Percentiles rank a stretch among this genome's conserved stretches.
These are phyloP conservation scores for Drosophila sechellia DNA, from an alignment of 1,140 invertebrate genomes.

Conservation along the genomic window DNA sequence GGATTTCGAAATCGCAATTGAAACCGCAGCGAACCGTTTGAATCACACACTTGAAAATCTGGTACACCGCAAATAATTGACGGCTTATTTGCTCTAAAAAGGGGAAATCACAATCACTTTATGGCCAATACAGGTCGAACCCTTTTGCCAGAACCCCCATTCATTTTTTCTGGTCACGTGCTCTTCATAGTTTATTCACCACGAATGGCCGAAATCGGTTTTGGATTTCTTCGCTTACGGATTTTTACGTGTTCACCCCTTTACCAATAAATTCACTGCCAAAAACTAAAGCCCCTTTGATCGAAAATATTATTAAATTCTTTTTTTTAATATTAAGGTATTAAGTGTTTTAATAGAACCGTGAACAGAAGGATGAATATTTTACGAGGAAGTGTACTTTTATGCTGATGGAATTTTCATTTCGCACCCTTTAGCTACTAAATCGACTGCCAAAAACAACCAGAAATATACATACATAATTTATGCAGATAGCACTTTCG, in stretches of 20 bases:
- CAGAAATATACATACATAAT: constrained; percentile 78
- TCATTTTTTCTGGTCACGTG: constrained; percentile 23
- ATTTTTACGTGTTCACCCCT: constrained; percentile 21
- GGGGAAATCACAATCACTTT: constrained; percentile 49
- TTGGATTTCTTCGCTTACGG: neutral
- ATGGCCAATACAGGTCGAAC: constrained; percentile 48
- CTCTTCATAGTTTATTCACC: constrained; percentile 46
- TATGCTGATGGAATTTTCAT: constrained; percentile 3
- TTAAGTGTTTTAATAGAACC: neutral
- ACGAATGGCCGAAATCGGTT: constrained; percentile 6
- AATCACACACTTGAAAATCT: constrained; percentile 24
- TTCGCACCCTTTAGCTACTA: constrained; percentile 24
- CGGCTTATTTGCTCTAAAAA: constrained; percentile 29
- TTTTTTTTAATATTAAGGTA: neutral
- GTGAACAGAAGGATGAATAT: neutral
- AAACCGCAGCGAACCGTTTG: constrained; percentile 19
- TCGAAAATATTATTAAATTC: constrained; percentile 55
- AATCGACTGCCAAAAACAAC: constrained; percentile 44
- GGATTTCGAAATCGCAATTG: constrained; percentile 16
- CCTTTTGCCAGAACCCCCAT: constrained; percentile 31
- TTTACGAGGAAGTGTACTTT: neutral
- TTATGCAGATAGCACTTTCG: constrained; percentile 59
- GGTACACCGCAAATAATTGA: constrained; percentile 44
- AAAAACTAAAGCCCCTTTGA: constrained; percentile 24
- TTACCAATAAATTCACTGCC: constrained; percentile 35